A percentile compares a stretch with the other conserved stretches of the same genome.
phyloP scores from a whole-genome alignment of 2,888 invertebrate genomes.

The Ptychoptera contaminata region DNA sequence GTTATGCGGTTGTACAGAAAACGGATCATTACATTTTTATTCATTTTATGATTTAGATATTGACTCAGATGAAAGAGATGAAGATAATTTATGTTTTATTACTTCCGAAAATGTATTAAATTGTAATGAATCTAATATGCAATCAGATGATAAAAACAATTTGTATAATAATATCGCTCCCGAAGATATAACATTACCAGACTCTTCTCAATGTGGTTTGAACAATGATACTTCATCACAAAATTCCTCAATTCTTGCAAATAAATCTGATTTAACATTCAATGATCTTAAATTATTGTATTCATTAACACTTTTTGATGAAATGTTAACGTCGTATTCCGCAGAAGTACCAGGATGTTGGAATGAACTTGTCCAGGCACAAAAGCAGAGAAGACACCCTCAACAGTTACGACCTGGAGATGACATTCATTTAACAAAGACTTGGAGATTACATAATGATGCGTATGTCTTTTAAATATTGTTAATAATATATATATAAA shows the following conservation, averaged over 20 bases:
- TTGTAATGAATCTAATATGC: slow-evolving; percentile 14
- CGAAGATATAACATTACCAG: slow-evolving; percentile 14
- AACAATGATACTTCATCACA: not conserved
- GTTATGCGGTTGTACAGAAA: slow-evolving; percentile 66
- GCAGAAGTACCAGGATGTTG: slow-evolving; percentile 87
- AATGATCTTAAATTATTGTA: slow-evolving; percentile 52
- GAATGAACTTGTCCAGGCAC: slow-evolving; percentile 85
- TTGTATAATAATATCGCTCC: slow-evolving; percentile 19
- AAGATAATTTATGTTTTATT: slow-evolving; percentile 31
- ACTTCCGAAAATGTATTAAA: slow-evolving; percentile 9
- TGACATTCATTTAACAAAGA: slow-evolving; percentile 59
- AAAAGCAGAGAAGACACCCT: slow-evolving; percentile 75
- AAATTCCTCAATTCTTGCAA: slow-evolving; percentile 33
- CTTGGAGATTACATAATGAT: slow-evolving; percentile 79
- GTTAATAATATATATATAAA: slow-evolving; percentile 2
- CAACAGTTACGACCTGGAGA: slow-evolving; percentile 50
- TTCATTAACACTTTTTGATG: slow-evolving; percentile 60
- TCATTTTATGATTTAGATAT: slow-evolving; percentile 56
- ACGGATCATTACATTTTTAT: slow-evolving; percentile 70
- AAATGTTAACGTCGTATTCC: slow-evolving; percentile 43
- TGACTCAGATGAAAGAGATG: slow-evolving; percentile 58
- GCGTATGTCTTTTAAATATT: slow-evolving; percentile 39
- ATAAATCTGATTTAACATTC: slow-evolving; percentile 39
- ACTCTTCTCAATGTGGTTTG: not conserved
- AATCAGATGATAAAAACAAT: slow-evolving; percentile 17